These are phyloP conservation scores for Sebastes schlegelii DNA, from an alignment of 2,113 vertebrate species.

Conservation along the genomic window DNA sequence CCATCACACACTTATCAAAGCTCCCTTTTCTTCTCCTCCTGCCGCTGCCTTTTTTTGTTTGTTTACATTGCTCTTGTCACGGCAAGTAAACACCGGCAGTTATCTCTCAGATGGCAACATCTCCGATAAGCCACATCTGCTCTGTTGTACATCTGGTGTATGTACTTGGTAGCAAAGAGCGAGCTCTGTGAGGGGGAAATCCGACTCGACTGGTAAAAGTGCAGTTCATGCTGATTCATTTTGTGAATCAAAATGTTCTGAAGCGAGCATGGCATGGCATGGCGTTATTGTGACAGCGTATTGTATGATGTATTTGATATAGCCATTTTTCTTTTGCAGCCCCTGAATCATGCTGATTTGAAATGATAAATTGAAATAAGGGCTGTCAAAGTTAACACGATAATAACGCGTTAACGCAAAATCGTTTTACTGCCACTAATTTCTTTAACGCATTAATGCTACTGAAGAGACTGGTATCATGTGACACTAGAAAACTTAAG, in stretches of 20 bases:
- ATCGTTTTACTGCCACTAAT: too few relatives aligned
- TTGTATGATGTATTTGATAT: background rate
- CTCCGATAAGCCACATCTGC: conserved; percentile 63
- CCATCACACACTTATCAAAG: conserved; percentile 68
- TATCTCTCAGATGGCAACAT: conserved; percentile 61
- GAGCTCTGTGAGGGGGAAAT: conserved; percentile 6
- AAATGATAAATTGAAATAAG: too few relatives aligned
- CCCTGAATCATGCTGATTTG: background rate
- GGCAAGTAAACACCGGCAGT: conserved; percentile 65
- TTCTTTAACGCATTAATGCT: too few relatives aligned
- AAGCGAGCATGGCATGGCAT: background rate
- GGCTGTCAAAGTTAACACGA: too few relatives aligned
- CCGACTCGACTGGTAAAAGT: background rate
- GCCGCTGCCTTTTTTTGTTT: conserved; percentile 29
- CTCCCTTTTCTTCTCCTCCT: conserved; percentile 57
- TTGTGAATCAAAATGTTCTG: background rate
- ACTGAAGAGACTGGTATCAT: too few relatives aligned
- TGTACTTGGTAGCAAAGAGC: conserved; percentile 6
- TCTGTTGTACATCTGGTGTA: conserved; percentile 39
- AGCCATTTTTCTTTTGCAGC: background rate
- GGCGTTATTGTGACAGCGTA: background rate
- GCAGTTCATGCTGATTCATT: background rate
- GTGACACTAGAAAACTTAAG: too few relatives aligned
- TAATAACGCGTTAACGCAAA: too few relatives aligned
- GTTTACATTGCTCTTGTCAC: conserved; percentile 66